Base-by-base conservation (phyloP, 2,113 vertebrate species). In the Natator depressus region DNA sequence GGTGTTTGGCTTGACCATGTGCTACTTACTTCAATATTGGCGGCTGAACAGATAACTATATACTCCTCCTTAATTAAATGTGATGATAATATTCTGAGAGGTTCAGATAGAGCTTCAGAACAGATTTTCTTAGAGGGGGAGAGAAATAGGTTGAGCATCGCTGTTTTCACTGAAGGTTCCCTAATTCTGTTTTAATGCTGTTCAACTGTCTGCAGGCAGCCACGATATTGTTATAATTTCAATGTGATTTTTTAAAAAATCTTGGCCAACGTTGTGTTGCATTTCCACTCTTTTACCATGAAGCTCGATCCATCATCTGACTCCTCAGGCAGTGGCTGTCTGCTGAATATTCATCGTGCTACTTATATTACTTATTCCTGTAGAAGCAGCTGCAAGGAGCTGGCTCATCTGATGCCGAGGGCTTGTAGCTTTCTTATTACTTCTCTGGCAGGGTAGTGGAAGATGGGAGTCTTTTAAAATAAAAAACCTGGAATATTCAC, bases 311-410 rank as follows among this genome's bases (percentile, higher is more conserved):
- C 89, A 90, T 35, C 4, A 4, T 90, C 85, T 82, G 57, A 82
- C 80, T 92, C 29, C 81, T 88, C 2, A 1, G 84, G 85, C 85
- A 75, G 35, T 47, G 54, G 24, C 79, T 88, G 80, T 35, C 46
- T 93, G 55, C 55, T 95, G 83, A 86, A 94, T 88, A 57, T 75
- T 92, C 84, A 84, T 47, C 82, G 85, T 54, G 4, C 54, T 89
- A 82, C 25, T 5, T 17, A 75, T 75, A 76, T 93, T 82, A 96
- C 46, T 1, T 11, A 19, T 55, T 92, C 54, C 35, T 80, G 82
- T 72, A 93, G 82, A 80, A 93, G 89, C 81, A 92, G 88, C 78
- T 94, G 72, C 85, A 85, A 78, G 84, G 91, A 94, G 78, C 65
- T 85, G 79, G 54, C 86, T 93, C 83, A 75, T 80, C 35, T 47